These are phyloP conservation scores for Ibidorhyncha struthersii DNA, from an alignment of 2,113 vertebrate genomes.

Conservation along the genomic window DNA sequence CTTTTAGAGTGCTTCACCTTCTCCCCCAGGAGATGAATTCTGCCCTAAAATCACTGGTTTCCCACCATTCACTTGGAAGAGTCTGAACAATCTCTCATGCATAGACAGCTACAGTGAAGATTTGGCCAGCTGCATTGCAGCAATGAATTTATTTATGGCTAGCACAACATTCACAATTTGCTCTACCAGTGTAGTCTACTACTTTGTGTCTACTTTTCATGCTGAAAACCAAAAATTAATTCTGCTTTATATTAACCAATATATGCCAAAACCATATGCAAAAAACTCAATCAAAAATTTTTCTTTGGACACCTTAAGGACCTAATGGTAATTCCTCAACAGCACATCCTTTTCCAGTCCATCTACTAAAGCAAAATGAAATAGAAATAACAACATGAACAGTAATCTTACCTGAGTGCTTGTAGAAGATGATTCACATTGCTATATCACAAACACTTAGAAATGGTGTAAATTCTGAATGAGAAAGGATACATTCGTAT, in stretches of 20 bases:
- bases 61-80: neutral
- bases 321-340: neutral
- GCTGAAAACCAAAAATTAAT: neutral
- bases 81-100: neutral
- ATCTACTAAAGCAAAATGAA: neutral
- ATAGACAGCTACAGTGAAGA: neutral
- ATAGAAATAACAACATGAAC: neutral
- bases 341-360: neutral
- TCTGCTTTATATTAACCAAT: neutral
- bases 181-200: neutral
- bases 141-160: neutral
- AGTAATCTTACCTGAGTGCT: constrained; percentile 55
- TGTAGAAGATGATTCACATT: neutral
- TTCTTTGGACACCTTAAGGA: neutral
- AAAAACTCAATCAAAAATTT: neutral
- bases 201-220: neutral
- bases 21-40: neutral
- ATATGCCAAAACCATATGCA: neutral
- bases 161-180: neutral
- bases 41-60: neutral
- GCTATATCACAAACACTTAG: neutral
- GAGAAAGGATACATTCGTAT: constrained; percentile 97
- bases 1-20: neutral
- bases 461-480: constrained; percentile 5
- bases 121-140: neutral